A percentile compares a stretch with the other conserved stretches of the same genome.
Conservation (phyloP, 23 tunicate genomes). For the Trididemnum clinides region DNA sequence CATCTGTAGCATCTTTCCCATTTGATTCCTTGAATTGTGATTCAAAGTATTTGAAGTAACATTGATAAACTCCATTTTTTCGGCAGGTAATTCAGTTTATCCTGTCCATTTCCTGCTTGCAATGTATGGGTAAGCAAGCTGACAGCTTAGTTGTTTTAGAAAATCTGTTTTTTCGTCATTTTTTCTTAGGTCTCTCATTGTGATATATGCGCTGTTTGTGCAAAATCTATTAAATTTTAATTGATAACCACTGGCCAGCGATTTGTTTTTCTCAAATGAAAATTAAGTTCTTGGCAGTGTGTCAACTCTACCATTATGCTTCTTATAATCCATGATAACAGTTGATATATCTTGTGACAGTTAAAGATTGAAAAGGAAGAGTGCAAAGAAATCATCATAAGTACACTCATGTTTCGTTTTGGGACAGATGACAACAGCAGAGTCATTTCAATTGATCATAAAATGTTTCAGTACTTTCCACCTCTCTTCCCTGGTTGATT, state of each 20-base stretch:
- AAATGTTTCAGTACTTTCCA: no score
- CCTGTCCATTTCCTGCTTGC: neutral
- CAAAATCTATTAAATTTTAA: neutral
- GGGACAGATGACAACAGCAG: neutral
- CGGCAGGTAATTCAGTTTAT: neutral
- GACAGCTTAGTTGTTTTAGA: neutral
- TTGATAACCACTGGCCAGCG: no score
- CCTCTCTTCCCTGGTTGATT: neutral
- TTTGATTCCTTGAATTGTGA: neutral
- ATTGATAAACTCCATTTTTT: no score
- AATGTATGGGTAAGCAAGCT: neutral
- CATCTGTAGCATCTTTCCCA: no score
- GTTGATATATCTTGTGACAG: neutral
- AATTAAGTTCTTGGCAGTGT: neutral
- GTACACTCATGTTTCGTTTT: neutral
- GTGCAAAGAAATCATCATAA: neutral
- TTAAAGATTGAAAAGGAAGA: neutral
- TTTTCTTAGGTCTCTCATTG: neutral
- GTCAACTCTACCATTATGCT: no score
- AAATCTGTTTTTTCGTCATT: neutral
- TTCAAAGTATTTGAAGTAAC: neutral
- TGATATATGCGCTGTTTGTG: neutral
- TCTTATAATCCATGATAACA: no score
- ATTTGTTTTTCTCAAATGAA: neutral
- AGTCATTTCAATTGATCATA: neutral